These are phyloP conservation scores for Caenorhabditis becei DNA, from an alignment of 2,888 invertebrate species.

Conservation along the genomic window DNA sequence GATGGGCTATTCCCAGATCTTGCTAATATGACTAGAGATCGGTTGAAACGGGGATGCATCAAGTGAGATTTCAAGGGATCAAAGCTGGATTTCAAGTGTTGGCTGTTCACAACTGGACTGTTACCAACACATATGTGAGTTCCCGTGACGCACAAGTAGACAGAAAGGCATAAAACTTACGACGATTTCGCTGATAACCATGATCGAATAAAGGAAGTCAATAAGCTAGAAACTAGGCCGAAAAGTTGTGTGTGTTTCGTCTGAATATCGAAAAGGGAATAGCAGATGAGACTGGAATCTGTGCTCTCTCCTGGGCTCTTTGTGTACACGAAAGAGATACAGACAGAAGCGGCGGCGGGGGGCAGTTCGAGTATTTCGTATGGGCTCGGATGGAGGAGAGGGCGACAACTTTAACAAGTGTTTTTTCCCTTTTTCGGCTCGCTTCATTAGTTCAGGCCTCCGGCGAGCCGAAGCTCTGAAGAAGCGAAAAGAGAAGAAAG, in stretches of 20 bases:
- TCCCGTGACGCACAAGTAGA: too few relatives aligned
- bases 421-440: slow-evolving; percentile 43
- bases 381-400: slow-evolving; percentile 13
- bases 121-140: too few relatives aligned
- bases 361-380: slow-evolving; percentile 25
- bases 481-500: slow-evolving; percentile 6
- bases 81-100: too few relatives aligned
- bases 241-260: not conserved
- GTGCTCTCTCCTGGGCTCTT: not conserved
- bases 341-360: too few relatives aligned
- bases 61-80: too few relatives aligned
- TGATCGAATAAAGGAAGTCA: slow-evolving; percentile 9
- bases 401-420: slow-evolving; percentile 55
- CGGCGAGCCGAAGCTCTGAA: slow-evolving; percentile 5
- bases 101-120: too few relatives aligned
- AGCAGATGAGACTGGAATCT: not conserved
- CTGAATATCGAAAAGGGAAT: not conserved
- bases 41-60: too few relatives aligned
- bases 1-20: too few relatives aligned
- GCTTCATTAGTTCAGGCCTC: slow-evolving; percentile 50
- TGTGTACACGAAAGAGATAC: not conserved
- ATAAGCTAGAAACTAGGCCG: not conserved
- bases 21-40: too few relatives aligned
- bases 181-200: slow-evolving; percentile 44
- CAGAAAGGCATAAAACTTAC: slow-evolving; percentile 46